Percentiles rank a stretch among this genome's conserved stretches.
Evolutionary conservation across 2,797 vertebrate species (phyloP).

Genomic region (Vespertilio murinus): DNA sequence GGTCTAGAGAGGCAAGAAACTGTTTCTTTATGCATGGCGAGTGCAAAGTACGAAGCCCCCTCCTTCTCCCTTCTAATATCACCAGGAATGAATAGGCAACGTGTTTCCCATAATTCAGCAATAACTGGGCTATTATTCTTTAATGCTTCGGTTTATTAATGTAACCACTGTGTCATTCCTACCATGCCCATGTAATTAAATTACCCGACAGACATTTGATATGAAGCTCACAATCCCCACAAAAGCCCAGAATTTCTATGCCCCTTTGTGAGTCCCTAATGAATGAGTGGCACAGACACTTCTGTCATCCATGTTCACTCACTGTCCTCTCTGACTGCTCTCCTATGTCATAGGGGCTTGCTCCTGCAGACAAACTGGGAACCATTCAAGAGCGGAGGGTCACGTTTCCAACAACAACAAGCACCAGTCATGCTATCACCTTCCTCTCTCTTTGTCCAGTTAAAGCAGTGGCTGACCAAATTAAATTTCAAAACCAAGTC

Average conservation of each 20-base stretch:
- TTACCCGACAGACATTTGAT: slow-evolving; percentile 76
- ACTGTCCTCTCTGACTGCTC: slow-evolving; percentile 70
- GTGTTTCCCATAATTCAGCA: slow-evolving; percentile 80
- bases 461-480: slow-evolving; percentile 45
- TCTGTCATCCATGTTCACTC: slow-evolving; percentile 68
- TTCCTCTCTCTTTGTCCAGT: slow-evolving; percentile 63
- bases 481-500: slow-evolving; percentile 58
- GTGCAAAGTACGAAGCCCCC: slow-evolving; percentile 55
- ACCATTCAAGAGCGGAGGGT: slow-evolving; percentile 48
- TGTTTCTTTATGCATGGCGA: slow-evolving; percentile 65
- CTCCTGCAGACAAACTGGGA: slow-evolving; percentile 51
- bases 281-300: slow-evolving; percentile 75
- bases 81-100: slow-evolving; percentile 75
- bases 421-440: slow-evolving; percentile 46
- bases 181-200: slow-evolving; percentile 78
- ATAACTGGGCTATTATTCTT: slow-evolving; percentile 81
- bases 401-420: slow-evolving; percentile 61
- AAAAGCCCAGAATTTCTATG: slow-evolving; percentile 76
- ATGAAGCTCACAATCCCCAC: slow-evolving; percentile 63
- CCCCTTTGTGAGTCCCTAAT: slow-evolving; percentile 77
- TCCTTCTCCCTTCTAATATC: slow-evolving; percentile 69
- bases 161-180: slow-evolving; percentile 79
- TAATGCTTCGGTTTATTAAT: slow-evolving; percentile 79
- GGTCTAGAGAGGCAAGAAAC: slow-evolving; percentile 67
- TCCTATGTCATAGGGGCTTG: slow-evolving; percentile 52